Evolutionary conservation across 2,888 invertebrate species (phyloP).

Genomic region (Gymnosoma rotundatum): DNA sequence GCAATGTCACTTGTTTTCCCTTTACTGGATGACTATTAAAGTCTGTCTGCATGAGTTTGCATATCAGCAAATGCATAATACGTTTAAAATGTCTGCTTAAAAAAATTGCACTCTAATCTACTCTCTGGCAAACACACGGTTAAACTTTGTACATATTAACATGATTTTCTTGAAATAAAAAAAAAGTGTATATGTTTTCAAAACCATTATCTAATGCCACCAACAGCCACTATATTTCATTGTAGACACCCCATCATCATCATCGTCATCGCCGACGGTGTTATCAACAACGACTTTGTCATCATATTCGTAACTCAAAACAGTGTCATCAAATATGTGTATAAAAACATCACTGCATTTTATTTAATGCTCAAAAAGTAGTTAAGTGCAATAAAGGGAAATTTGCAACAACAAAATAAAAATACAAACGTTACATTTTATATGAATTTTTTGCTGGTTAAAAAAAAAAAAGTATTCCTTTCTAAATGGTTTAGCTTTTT

Average conservation of each 20-base stretch:
- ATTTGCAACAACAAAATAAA: neutral
- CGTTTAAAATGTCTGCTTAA: conserved; percentile 36
- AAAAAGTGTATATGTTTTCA: conserved; percentile 1
- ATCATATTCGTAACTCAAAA: conserved; percentile 57
- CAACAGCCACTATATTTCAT: conserved; percentile 28
- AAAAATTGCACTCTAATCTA: neutral
- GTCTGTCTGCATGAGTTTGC: conserved; percentile 8
- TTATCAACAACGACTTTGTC: conserved; percentile 3
- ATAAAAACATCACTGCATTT: conserved; percentile 52
- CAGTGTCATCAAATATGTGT: conserved; percentile 67
- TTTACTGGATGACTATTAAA: conserved; percentile 41
- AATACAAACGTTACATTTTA: conserved; percentile 18
- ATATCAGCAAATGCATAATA: conserved; percentile 34
- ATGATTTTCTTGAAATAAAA: conserved; percentile 54
- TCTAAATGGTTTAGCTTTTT: conserved; percentile 33
- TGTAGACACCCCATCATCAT: conserved; percentile 36
- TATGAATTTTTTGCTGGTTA: conserved; percentile 4
- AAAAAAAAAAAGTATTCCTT: neutral
- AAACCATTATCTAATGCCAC: conserved; percentile 65
- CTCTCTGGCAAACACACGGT: neutral
- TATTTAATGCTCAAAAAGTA: conserved; percentile 38
- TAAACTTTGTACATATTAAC: conserved; percentile 10
- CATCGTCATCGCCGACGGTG: conserved; percentile 4
- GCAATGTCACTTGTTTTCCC: conserved; percentile 46
- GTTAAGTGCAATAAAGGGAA: conserved; percentile 11